Evolutionary conservation across 2,797 vertebrate genomes (phyloP), one percentile per base, ranked within the genome.

Genomic region (Zalophus californianus): DNA sequence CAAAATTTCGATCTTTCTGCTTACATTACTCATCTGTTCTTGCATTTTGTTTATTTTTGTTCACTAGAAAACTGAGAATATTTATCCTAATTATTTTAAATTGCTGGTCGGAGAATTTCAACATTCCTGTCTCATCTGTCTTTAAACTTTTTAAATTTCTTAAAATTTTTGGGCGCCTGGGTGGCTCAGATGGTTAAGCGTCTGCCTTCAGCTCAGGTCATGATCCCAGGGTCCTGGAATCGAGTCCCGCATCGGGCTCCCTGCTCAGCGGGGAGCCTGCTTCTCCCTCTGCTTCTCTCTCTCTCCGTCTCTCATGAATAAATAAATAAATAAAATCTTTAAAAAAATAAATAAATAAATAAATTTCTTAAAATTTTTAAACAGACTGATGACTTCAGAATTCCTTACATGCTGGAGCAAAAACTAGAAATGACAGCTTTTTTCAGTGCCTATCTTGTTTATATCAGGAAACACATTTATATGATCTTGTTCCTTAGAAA

Each of bases 71-170:
- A 32, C 38, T 66, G 35, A 88, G 35, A 60, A 56, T 48, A 62
- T 88, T 88, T 62, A 44, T 62, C 64, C 56, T 48, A 70, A 29
- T 54, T 88, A 88, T 84, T 88, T 84, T 58, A 70, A 91, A 70
- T 48, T 70, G 1, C 18, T 52, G 20, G 18, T 62, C 58, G 70
- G 60, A 84, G 70, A 9, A 87, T 77, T 87, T 25, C 16, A 44
- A 91, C 12, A 70, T 23, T 48, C 9, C 35, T 54, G 21, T 29
- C 32, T 11, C 70, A 56, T 62, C 23, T 52, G 52, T 62, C 29
- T 83, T 93, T 72, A 77, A 84, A 60, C 4, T 32, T 52, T 27
- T 18, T 9, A 56, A 56, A 21, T 38, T 44, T 44, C 44, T 44
- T 44, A 44, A 35, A 35, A 35, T 35, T 35, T 35, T 35, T 35